A percentile compares a stretch with the other conserved stretches of the same genome.
These are phyloP conservation scores for Platysternon megacephalum DNA, from an alignment of 2,113 vertebrate species.

Conservation along the genomic window DNA sequence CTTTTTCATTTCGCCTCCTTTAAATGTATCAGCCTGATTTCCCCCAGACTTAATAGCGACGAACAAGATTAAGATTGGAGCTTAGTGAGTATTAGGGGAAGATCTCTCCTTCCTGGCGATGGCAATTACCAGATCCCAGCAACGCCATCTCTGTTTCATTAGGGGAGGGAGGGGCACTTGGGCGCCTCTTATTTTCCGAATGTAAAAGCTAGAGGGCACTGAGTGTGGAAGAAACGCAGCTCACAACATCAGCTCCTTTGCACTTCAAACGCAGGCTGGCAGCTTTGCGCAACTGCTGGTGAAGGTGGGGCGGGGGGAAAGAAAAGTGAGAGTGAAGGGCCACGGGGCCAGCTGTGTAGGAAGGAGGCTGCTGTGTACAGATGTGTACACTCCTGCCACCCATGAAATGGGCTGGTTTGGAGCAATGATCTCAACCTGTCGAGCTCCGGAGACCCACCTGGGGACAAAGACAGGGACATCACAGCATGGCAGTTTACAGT, in stretches of 20 bases:
- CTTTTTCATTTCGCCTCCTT: conserved; percentile 54
- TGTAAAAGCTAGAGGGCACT: neutral
- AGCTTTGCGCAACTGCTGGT: neutral
- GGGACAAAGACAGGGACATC: neutral
- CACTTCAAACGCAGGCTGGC: neutral
- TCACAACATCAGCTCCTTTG: neutral
- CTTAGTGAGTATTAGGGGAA: conserved; percentile 48
- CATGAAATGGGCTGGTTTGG: rapidly evolving
- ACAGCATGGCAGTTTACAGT: rapidly evolving
- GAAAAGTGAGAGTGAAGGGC: neutral
- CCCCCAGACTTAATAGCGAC: conserved; percentile 26
- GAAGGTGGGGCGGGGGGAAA: neutral
- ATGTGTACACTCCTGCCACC: neutral
- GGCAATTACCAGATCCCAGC: conserved; percentile 26
- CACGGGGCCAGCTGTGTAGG: neutral
- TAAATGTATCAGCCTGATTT: neutral
- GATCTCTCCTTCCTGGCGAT: conserved; percentile 27
- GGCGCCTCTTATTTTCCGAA: neutral
- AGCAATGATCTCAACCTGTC: rapidly evolving
- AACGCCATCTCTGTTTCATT: neutral
- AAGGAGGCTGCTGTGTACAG: neutral
- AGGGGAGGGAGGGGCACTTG: neutral
- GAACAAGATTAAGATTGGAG: conserved; percentile 67
- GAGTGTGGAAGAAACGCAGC: rapidly evolving
- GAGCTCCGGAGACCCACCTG: rapidly evolving